Evolutionary conservation across 2,113 vertebrate species (phyloP), one percentile per base, ranked within the genome.

Genomic region (Buteo buteo): DNA sequence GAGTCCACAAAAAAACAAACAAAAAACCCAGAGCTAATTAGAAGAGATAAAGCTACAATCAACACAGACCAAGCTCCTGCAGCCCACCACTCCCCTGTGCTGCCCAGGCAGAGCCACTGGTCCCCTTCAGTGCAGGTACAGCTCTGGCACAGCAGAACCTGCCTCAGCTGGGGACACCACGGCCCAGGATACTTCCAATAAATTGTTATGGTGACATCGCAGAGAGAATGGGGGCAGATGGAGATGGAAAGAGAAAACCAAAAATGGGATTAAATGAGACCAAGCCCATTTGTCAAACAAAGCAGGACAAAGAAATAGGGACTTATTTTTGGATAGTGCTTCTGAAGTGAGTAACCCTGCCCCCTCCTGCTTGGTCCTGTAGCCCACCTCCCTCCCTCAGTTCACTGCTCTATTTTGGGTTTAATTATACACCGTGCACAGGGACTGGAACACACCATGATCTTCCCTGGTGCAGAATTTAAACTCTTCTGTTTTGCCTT

Each of bases 351-450:
- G 88, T 88, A 95, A 94, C 85, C 71, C 93, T 88, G 44, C 77
- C 66, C 88, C 64, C 67, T 42, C 67, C 80, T 78, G 26, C 82
- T 76, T 62, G 76, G 69, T 80, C 90, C 84, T 89, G 42, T 79
- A 70, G 83, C 88, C 79, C 82, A 91, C 76, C 90, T 95, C 77
- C 88, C 67, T 92, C 86, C 91, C 76, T 87, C 32, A 1, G 86
- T 89, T 97, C 94, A 84, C 24, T 93, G 96, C 93, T 97, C 97
- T 97, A 96, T 97, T 98, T 96, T 89, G 66, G 94, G 92, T 95
- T 95, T 97, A 98, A 97, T 98, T 97, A 97, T 89, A 96, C 78
- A 71, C 59, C 58, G 3, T 66, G 88, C 65, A 84, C 58, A 91
- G 88, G 47, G 78, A 95, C 81, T 93, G 50, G 69, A 96, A 94